These are phyloP conservation scores for Microctonus brassicae DNA, from an alignment of 2,888 invertebrate genomes.

Conservation along the genomic window DNA sequence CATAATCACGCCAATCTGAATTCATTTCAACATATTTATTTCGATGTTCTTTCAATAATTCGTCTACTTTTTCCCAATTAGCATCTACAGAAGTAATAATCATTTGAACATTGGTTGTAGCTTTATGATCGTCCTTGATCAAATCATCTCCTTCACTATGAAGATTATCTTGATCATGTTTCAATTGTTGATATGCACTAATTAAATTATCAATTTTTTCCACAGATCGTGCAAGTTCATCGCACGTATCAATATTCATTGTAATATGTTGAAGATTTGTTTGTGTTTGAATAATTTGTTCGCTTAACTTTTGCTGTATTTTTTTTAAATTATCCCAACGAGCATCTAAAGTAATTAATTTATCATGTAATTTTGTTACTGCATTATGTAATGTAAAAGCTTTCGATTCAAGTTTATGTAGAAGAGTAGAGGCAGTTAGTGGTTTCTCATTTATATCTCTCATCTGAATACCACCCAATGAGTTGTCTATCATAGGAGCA, in stretches of 20 bases:
- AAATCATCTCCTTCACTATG: conserved; percentile 83
- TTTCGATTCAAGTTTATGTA: conserved; percentile 81
- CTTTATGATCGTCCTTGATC: conserved; percentile 86
- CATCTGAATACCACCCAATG: conserved; percentile 75
- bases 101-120: conserved; percentile 85
- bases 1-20: conserved; percentile 81
- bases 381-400: conserved; percentile 78
- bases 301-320: conserved; percentile 79
- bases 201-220: conserved; percentile 72
- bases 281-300: conserved; percentile 76
- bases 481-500: conserved; percentile 78
- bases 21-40: conserved; percentile 81
- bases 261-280: conserved; percentile 74
- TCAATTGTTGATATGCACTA: conserved; percentile 74
- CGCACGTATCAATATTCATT: conserved; percentile 70
- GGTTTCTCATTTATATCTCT: conserved; percentile 81
- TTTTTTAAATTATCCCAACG: conserved; percentile 85
- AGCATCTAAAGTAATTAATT: conserved; percentile 79
- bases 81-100: conserved; percentile 83
- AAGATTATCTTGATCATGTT: conserved; percentile 78
- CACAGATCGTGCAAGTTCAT: conserved; percentile 71
- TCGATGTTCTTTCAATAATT: conserved; percentile 81
- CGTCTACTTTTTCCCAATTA: conserved; percentile 84
- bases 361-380: conserved; percentile 77
- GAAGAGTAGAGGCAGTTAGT: conserved; percentile 79